Conservation (phyloP, 2,888 invertebrate species). For the Galerucella pusilla region DNA sequence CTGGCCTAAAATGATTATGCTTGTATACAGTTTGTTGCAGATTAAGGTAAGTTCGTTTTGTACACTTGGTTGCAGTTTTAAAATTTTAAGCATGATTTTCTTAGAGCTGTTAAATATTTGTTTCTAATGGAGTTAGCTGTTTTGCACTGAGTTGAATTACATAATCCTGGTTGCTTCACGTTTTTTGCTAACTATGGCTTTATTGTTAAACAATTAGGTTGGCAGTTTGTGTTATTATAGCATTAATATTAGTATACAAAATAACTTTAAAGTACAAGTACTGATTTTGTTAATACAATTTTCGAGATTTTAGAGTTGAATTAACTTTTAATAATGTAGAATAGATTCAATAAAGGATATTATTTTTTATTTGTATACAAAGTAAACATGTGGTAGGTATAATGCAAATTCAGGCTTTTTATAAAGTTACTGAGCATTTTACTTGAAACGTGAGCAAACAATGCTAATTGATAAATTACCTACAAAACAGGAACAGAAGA, state of each 20-base stretch:
- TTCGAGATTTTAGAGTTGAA: background rate
- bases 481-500: too few relatives aligned
- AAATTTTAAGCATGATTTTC: conserved; percentile 10
- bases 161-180: conserved; percentile 15
- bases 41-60: conserved; percentile 12
- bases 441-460: too few relatives aligned
- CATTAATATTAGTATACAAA: conserved; percentile 3
- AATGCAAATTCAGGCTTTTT: too few relatives aligned
- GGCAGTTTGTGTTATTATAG: conserved; percentile 6
- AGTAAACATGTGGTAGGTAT: background rate
- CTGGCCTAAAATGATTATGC: background rate
- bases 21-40: background rate
- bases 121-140: conserved; percentile 20
- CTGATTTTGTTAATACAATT: background rate
- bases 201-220: background rate
- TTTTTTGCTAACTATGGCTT: conserved; percentile 6
- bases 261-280: background rate
- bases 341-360: background rate
- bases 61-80: background rate
- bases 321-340: background rate
- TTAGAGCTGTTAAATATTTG: conserved; percentile 5
- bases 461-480: too few relatives aligned
- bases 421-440: too few relatives aligned
- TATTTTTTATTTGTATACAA: background rate
- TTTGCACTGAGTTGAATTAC: conserved; percentile 17